A percentile compares a stretch with the other conserved stretches of the same genome.
phyloP scores from a whole-genome alignment of 2,113 vertebrate species.

The Melanostigma gelatinosum region DNA sequence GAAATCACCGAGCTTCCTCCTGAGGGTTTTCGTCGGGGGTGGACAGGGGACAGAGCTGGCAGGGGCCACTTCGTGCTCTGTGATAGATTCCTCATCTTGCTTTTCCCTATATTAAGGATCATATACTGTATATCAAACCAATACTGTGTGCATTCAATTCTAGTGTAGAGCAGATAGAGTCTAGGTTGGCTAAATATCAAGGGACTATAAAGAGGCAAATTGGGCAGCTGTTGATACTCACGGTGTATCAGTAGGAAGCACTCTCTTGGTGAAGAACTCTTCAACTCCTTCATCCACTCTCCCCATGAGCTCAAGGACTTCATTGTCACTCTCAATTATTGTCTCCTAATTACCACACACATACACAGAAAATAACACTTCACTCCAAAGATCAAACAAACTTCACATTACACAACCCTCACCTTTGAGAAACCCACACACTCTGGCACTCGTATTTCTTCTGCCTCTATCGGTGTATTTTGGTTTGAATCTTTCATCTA shows the following conservation, averaged over 20 bases:
- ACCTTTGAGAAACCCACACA: constrained; percentile 70
- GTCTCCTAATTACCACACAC: constrained; percentile 80
- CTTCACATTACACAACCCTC: constrained; percentile 68
- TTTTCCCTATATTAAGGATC: constrained; percentile 62
- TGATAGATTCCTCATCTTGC: constrained; percentile 70
- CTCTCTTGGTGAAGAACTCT: constrained; percentile 93
- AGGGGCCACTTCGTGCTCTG: constrained; percentile 72
- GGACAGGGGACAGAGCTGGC: constrained; percentile 76
- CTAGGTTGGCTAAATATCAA: not conserved
- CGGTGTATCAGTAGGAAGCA: constrained; percentile 86
- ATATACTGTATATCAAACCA: constrained; percentile 15
- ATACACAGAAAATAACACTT: constrained; percentile 49
- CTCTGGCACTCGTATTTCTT: constrained; percentile 47
- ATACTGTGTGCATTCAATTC: not conserved
- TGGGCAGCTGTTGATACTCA: constrained; percentile 80
- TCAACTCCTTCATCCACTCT: constrained; percentile 93
- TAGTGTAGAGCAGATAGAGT: not conserved
- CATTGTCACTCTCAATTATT: constrained; percentile 88
- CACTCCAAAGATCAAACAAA: constrained; percentile 40
- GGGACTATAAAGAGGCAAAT: not conserved
- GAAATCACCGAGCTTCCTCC: constrained; percentile 93
- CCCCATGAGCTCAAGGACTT: constrained; percentile 88
- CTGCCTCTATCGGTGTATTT: constrained; percentile 66
- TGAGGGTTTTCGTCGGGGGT: constrained; percentile 87
- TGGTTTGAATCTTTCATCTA: constrained; percentile 65